Evolutionary conservation across 1,140 invertebrate genomes (phyloP).

Genomic region (Planococcus citri): DNA sequence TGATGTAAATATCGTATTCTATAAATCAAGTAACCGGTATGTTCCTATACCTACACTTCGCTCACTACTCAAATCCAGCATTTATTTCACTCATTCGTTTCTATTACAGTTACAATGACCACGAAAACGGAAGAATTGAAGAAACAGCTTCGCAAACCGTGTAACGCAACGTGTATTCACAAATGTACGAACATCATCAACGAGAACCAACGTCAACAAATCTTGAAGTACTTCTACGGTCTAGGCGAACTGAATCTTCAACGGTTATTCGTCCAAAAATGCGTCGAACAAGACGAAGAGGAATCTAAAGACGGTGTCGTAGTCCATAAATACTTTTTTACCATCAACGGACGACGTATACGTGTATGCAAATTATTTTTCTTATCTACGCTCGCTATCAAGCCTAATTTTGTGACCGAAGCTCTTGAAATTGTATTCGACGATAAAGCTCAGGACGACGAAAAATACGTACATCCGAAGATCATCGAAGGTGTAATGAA

Average conservation of each 20-base stretch:
- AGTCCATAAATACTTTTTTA: not conserved
- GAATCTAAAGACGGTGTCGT: not conserved
- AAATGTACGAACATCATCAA: conserved; percentile 11
- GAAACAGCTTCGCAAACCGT: not conserved
- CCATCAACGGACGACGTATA: not conserved
- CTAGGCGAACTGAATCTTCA: not conserved
- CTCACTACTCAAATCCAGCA: not conserved
- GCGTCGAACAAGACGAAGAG: not conserved
- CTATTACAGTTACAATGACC: not conserved
- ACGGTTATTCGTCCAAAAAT: conserved; percentile 16
- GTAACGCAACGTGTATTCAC: not conserved
- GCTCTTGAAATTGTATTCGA: not conserved
- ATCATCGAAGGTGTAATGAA: conserved; percentile 10
- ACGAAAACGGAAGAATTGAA: not conserved
- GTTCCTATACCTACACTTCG: not conserved
- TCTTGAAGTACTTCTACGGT: not conserved
- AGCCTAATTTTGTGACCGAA: not conserved
- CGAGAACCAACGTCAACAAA: not conserved
- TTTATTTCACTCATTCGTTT: not conserved
- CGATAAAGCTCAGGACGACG: not conserved
- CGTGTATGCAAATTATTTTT: conserved; percentile 13
- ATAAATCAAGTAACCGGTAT: no score
- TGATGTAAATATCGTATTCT: no score
- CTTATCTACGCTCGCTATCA: not conserved
- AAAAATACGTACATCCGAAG: not conserved